Conservation (phyloP, 1,140 invertebrate genomes). For the Cataglyphis hispanica region DNA sequence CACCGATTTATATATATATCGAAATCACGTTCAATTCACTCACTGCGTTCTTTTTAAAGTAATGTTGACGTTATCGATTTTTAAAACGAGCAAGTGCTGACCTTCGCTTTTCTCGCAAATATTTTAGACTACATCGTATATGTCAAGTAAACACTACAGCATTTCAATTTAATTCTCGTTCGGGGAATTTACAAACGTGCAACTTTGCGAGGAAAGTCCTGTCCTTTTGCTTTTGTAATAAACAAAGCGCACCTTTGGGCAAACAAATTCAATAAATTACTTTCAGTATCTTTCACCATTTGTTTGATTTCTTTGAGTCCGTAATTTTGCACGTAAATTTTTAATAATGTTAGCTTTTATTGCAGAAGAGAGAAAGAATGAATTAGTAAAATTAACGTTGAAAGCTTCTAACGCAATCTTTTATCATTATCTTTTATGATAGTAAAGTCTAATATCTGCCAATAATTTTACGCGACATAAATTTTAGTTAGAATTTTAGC, state of each 20-base stretch:
- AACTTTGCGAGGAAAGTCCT: neutral
- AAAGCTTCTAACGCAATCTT: neutral
- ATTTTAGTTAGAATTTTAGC: neutral
- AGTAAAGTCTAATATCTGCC: neutral
- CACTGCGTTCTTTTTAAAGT: neutral
- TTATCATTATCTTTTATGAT: neutral
- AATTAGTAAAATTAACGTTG: neutral
- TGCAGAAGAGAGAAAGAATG: neutral
- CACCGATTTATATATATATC: neutral
- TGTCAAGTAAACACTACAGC: conserved; percentile 46
- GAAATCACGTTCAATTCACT: conserved; percentile 40
- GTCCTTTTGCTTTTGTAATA: conserved; percentile 20
- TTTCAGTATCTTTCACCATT: neutral
- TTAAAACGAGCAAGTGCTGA: conserved; percentile 18
- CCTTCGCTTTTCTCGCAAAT: conserved; percentile 35
- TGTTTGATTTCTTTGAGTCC: neutral
- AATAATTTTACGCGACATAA: neutral
- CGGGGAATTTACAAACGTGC: conserved; percentile 26
- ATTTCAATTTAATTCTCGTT: conserved; percentile 57
- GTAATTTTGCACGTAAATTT: conserved; percentile 3
- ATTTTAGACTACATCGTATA: conserved; percentile 43
- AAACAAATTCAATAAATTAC: conserved; percentile 23
- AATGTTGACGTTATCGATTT: conserved; percentile 55
- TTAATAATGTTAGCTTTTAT: neutral
- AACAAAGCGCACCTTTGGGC: neutral